These are phyloP conservation scores for Eptesicus fuscus DNA, from an alignment of 2,113 vertebrate genomes.

Conservation along the genomic window DNA sequence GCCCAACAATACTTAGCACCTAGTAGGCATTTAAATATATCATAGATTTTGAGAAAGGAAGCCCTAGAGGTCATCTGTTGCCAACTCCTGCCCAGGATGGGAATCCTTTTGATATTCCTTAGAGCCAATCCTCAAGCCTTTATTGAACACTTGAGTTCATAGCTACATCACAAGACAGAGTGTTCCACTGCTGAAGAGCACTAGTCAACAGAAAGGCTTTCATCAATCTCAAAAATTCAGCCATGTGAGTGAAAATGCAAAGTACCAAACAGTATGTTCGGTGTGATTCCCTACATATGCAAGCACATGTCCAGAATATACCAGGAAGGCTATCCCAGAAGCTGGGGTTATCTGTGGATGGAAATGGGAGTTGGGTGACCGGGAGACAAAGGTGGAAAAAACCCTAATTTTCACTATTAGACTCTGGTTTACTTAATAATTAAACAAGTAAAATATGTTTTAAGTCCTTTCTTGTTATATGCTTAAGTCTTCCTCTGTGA, in stretches of 20 bases:
- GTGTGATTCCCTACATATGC: background rate
- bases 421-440: background rate
- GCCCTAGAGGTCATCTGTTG: background rate
- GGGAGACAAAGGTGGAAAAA: background rate
- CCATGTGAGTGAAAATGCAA: background rate
- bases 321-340: background rate
- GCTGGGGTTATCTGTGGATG: background rate
- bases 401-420: background rate
- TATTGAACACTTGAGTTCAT: background rate
- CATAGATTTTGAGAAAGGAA: background rate
- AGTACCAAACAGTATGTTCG: background rate
- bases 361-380: background rate
- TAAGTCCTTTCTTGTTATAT: background rate
- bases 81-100: background rate
- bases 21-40: background rate
- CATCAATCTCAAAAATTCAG: background rate
- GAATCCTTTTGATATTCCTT: background rate
- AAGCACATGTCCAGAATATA: background rate
- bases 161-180: background rate
- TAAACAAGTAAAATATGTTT: constrained; percentile 25
- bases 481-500: background rate
- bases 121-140: background rate
- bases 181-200: background rate
- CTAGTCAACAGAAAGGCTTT: background rate
- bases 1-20: background rate